A percentile compares a stretch with the other conserved stretches of the same genome.
Conservation (phyloP, 2,113 vertebrate species). For the Sphaerodactylus townsendi region DNA sequence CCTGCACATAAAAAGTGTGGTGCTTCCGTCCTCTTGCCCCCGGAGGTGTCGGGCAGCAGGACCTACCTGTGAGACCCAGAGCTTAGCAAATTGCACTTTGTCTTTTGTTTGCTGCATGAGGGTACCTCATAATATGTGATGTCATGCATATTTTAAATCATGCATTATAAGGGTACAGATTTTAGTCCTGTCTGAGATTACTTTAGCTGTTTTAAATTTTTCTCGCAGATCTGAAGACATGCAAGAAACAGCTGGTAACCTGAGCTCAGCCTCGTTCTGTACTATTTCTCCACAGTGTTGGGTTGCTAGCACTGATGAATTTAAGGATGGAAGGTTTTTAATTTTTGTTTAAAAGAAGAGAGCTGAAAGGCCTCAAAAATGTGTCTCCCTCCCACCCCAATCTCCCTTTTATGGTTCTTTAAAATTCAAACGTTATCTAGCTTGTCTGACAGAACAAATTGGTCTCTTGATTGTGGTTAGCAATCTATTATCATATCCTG, state of each 20-base stretch:
- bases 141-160: conserved; percentile 35
- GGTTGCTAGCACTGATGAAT: conserved; percentile 22
- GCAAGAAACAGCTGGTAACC: conserved; percentile 19
- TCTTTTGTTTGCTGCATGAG: conserved; percentile 69
- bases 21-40: conserved; percentile 42
- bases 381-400: not conserved
- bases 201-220: conserved; percentile 17
- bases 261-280: not conserved
- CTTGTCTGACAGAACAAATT: not conserved
- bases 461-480: not conserved
- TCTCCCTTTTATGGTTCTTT: not conserved
- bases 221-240: conserved; percentile 15
- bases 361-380: conserved; percentile 9
- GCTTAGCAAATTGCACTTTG: conserved; percentile 73
- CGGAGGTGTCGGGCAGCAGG: conserved; percentile 63
- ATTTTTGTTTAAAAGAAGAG: conserved; percentile 7
- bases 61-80: conserved; percentile 53
- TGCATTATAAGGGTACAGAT: conserved; percentile 37
- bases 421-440: not conserved
- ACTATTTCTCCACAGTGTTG: not conserved
- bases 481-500: conserved; percentile 7
- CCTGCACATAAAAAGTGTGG: conserved; percentile 41
- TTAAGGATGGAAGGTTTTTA: not conserved
- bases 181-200: not conserved
- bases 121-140: conserved; percentile 65